These are phyloP conservation scores for Poecilia velifera DNA, from an alignment of 2,797 vertebrate species.

Conservation along the genomic window DNA sequence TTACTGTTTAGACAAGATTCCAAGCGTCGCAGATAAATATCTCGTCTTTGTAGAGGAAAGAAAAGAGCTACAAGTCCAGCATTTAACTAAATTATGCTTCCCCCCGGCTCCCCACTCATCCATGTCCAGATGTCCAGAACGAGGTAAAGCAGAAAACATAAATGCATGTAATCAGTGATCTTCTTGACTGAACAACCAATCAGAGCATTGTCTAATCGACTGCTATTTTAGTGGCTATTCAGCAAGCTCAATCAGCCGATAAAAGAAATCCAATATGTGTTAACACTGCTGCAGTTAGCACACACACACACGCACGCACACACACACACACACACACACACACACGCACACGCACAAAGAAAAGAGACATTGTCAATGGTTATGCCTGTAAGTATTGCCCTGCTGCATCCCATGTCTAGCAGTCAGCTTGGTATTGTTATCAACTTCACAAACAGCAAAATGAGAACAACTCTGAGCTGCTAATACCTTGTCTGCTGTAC, in stretches of 20 bases:
- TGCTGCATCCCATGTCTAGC: not conserved
- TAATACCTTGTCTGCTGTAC: slow-evolving; percentile 38
- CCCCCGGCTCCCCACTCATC: not conserved
- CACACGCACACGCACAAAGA: too few relatives aligned
- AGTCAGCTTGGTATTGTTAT: slow-evolving; percentile 19
- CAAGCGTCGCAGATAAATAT: not conserved
- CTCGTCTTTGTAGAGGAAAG: not conserved
- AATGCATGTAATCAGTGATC: slow-evolving; percentile 18
- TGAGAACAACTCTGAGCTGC: slow-evolving; percentile 32
- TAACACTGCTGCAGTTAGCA: not conserved
- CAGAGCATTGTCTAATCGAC: slow-evolving; percentile 1
- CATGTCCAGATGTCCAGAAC: not conserved
- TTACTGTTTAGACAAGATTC: not conserved
- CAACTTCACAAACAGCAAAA: slow-evolving; percentile 35
- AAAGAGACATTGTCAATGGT: not conserved
- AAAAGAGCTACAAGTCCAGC: not conserved
- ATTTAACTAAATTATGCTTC: not conserved
- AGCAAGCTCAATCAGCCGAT: slow-evolving; percentile 15
- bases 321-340: not conserved
- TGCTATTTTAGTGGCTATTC: not conserved
- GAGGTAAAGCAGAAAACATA: slow-evolving; percentile 4
- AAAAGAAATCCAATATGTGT: not conserved
- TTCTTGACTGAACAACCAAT: slow-evolving; percentile 14
- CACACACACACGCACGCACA: not conserved
- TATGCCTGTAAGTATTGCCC: slow-evolving; percentile 7